These are phyloP conservation scores for Macropis europaea DNA, from an alignment of 2,888 invertebrate species.

Conservation along the genomic window DNA sequence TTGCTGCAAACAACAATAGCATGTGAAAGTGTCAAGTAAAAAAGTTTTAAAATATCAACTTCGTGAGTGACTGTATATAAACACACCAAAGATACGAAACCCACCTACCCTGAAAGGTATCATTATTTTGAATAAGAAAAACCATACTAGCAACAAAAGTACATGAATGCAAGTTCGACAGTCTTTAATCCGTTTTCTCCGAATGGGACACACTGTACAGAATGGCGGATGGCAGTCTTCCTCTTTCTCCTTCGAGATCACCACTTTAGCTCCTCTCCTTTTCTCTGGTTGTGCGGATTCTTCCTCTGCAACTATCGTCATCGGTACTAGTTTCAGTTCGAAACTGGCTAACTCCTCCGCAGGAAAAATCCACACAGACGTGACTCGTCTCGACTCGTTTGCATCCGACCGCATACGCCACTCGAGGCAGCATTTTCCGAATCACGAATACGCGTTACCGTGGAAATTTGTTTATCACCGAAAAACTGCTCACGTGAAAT, in stretches of 20 bases:
- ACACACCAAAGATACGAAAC: too few relatives aligned
- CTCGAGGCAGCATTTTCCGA: conserved; percentile 11
- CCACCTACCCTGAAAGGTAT: too few relatives aligned
- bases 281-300: not conserved
- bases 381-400: conserved; percentile 49
- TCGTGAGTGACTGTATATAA: too few relatives aligned
- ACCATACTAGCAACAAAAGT: too few relatives aligned
- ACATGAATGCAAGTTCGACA: too few relatives aligned
- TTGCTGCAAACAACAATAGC: too few relatives aligned
- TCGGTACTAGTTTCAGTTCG: conserved; percentile 59
- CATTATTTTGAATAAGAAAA: too few relatives aligned
- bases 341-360: conserved; percentile 43
- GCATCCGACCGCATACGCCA: not conserved
- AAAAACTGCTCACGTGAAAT: conserved; percentile 24
- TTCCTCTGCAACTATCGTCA: conserved; percentile 27
- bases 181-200: too few relatives aligned
- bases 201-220: conserved; percentile 35
- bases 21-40: too few relatives aligned
- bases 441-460: conserved; percentile 45
- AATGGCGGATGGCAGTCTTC: conserved; percentile 14
- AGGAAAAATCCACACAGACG: conserved; percentile 52
- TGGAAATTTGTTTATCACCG: conserved; percentile 33
- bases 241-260: conserved; percentile 44
- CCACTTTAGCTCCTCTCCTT: conserved; percentile 44
- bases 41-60: too few relatives aligned